A percentile compares a stretch with the other conserved stretches of the same genome.
These are phyloP conservation scores for Odocoileus virginianus DNA, from an alignment of 2,113 vertebrate species.

Conservation along the genomic window DNA sequence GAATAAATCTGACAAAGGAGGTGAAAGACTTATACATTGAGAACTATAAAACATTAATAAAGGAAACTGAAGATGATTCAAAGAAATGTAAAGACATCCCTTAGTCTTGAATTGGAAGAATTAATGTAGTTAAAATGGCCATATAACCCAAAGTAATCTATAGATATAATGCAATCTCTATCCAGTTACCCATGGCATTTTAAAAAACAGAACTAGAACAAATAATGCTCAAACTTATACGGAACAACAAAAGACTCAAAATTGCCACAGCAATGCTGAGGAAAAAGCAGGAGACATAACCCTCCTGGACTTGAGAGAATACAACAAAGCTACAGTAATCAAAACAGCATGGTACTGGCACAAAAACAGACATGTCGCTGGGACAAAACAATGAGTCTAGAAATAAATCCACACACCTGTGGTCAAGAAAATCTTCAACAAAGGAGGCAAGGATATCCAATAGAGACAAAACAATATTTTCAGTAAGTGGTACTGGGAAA, in stretches of 20 bases:
- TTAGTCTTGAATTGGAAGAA: neutral
- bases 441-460: neutral
- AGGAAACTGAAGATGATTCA: neutral
- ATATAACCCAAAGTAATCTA: neutral
- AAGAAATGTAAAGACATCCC: neutral
- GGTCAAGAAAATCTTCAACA: neutral
- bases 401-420: neutral
- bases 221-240: neutral
- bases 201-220: neutral
- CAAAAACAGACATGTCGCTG: neutral
- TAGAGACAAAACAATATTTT: neutral
- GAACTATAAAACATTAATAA: neutral
- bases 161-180: neutral
- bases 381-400: neutral
- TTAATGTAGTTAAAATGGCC: neutral
- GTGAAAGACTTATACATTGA: neutral
- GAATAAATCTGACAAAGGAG: neutral
- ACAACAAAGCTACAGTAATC: neutral
- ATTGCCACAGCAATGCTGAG: neutral
- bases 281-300: neutral
- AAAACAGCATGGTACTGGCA: neutral
- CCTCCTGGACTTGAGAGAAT: neutral
- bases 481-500: neutral
- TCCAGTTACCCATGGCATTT: neutral
- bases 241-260: neutral